phyloP scores from a whole-genome alignment of 2,888 invertebrate species.

The Cremastinae sp. region DNA sequence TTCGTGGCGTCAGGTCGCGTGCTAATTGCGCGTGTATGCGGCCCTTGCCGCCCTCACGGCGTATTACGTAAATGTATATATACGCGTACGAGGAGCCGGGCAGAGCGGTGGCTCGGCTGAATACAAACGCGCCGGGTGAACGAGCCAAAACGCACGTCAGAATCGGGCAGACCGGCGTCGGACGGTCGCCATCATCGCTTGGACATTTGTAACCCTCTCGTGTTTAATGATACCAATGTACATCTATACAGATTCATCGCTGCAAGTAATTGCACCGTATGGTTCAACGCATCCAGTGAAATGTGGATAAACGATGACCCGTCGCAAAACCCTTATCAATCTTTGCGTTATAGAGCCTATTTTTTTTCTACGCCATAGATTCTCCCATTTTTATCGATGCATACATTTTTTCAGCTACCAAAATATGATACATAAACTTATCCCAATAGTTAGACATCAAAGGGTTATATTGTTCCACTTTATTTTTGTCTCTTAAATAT shows the following conservation, averaged over 20 bases:
- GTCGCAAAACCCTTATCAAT: neutral
- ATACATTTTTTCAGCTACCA: no score
- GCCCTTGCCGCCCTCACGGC: constrained; percentile 37
- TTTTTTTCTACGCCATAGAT: no score
- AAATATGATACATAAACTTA: no score
- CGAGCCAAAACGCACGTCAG: constrained; percentile 49
- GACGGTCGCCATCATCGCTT: constrained; percentile 45
- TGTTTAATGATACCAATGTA: constrained; percentile 45
- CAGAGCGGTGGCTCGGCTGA: no score
- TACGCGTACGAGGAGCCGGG: constrained; percentile 29
- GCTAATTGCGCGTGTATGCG: constrained; percentile 67
- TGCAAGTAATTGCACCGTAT: constrained; percentile 32
- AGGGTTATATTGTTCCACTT: no score
- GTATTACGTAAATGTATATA: constrained; percentile 28
- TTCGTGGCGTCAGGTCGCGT: constrained; percentile 63
- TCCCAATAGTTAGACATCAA: no score
- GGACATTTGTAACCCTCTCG: constrained; percentile 6
- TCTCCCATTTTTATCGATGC: no score
- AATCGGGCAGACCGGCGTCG: constrained; percentile 40
- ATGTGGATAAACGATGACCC: constrained; percentile 24
- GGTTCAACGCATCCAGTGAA: constrained; percentile 37
- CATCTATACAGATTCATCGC: constrained; percentile 30
- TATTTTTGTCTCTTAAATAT: no score
- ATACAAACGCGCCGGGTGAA: constrained; percentile 24
- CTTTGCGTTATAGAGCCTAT: neutral